These are phyloP conservation scores for Hipparchia semele DNA, from an alignment of 2,888 invertebrate species.

Conservation along the genomic window DNA sequence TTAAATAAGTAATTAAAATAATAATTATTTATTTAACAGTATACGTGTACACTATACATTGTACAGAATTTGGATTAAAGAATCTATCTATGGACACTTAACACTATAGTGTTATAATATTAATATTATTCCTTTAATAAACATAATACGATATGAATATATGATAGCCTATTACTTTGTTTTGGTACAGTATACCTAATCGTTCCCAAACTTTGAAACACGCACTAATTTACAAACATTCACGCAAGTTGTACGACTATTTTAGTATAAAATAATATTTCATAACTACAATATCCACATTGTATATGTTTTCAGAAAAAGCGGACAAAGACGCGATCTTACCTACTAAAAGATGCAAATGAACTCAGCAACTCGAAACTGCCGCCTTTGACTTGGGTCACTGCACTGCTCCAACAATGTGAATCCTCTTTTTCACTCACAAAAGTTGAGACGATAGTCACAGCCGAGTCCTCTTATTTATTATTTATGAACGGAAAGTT, in stretches of 20 bases:
- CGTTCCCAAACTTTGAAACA: neutral
- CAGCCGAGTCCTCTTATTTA: conserved; percentile 27
- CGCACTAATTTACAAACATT: neutral
- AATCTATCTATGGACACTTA: too few relatives aligned
- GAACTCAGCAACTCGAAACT: conserved; percentile 59
- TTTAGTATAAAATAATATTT: neutral
- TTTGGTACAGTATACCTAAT: neutral
- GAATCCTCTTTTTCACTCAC: conserved; percentile 55
- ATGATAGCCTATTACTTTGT: too few relatives aligned
- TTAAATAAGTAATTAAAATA: too few relatives aligned
- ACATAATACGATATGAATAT: too few relatives aligned
- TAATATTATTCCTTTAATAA: too few relatives aligned
- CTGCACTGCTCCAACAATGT: conserved; percentile 68
- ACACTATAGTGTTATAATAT: too few relatives aligned
- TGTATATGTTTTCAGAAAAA: conserved; percentile 46
- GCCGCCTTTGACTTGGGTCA: conserved; percentile 58
- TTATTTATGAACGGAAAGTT: conserved; percentile 34
- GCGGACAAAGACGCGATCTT: conserved; percentile 64
- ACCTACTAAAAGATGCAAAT: conserved; percentile 73
- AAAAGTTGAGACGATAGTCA: conserved; percentile 39
- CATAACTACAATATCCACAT: neutral
- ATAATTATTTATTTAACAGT: too few relatives aligned
- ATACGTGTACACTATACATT: too few relatives aligned
- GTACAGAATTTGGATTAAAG: too few relatives aligned
- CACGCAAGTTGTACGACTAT: neutral